Base-by-base conservation (phyloP, 2,113 vertebrate species). In the Coreoperca whiteheadi region DNA sequence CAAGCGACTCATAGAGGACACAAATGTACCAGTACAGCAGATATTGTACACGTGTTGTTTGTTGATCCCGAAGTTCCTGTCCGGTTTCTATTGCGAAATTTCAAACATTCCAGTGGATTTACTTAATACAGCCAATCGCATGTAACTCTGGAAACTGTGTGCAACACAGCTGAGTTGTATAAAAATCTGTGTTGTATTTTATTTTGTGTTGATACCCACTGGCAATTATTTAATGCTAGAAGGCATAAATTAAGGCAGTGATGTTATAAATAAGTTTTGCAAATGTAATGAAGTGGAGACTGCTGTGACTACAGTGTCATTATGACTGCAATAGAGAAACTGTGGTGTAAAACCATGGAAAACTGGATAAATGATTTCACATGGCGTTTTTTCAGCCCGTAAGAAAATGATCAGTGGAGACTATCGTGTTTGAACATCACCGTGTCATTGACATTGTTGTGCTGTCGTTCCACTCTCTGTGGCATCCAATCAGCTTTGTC, bases 11-110 rank as follows among this genome's bases (percentile, higher is more conserved):
- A 83, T 6, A n/a, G 50, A 74, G 65, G 74, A 82, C 88, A 85
- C 77, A 78, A 53, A 80, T 81, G 74, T 50, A 30, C 50, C 39
- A 4, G 60, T 25, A 9, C 43, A 43, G 50, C 50, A 59, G 56
- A 56, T 61, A 10, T 25, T 30, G 74, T 34, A 25, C 79, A n/a
- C 14, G 25, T 87, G 76, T 16, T 94, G 76, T 94, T 92, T 92
- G 84, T 68, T 48, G 15, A 84, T 93, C 75, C 60, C 68, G 90
- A 91, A 89, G 90, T 90, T 89, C 81, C 50, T 93, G 88, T 93
- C 87, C 56, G 32, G 71, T 85, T 74, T 90, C 84, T 74, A 73
- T 87, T 90, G 80, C 79, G 43, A 90, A 74, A 87, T 86, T 30
- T 67, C 28, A 20, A n/a, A 21, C 60, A 65, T 74, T 88, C 70